A percentile compares a stretch with the other conserved stretches of the same genome.
phyloP scores from a whole-genome alignment of 2,888 invertebrate genomes.

The Luffia ferchaultella region DNA sequence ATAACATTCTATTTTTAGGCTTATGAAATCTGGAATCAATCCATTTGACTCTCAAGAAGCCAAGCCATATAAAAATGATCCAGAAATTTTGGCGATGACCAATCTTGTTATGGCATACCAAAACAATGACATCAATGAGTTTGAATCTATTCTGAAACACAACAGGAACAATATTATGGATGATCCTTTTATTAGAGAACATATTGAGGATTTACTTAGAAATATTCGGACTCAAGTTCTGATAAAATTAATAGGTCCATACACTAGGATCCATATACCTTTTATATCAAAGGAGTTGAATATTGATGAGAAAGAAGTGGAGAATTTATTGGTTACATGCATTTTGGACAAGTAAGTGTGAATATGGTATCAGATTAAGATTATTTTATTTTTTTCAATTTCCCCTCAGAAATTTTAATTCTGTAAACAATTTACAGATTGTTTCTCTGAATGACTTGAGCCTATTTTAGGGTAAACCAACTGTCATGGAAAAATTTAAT shows the following conservation, averaged over 20 bases:
- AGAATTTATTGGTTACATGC: slow-evolving; percentile 95
- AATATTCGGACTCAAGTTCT: slow-evolving; percentile 96
- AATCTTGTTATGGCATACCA: slow-evolving; percentile 97
- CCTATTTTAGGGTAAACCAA: too few species aligned
- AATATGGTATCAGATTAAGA: too few species aligned
- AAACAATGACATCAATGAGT: slow-evolving; percentile 98
- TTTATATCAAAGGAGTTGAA: slow-evolving; percentile 96
- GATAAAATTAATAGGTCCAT: slow-evolving; percentile 96
- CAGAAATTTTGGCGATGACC: slow-evolving; percentile 99
- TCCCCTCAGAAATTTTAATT: too few species aligned
- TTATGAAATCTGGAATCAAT: slow-evolving; percentile 99
- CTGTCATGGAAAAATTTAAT: not conserved
- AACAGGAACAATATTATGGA: slow-evolving; percentile 98
- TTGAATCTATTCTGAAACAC: slow-evolving; percentile 94
- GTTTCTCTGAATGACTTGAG: too few species aligned
- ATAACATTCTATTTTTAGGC: too few species aligned
- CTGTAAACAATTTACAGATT: too few species aligned
- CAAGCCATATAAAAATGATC: slow-evolving; percentile 99
- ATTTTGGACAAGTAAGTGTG: slow-evolving; percentile 94
- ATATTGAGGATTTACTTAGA: slow-evolving; percentile 95
- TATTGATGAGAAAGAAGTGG: slow-evolving; percentile 94
- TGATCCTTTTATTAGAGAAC: slow-evolving; percentile 98
- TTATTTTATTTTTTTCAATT: too few species aligned
- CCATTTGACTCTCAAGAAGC: slow-evolving; percentile 99
- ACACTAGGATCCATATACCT: slow-evolving; percentile 97